Conservation (phyloP, 2,888 invertebrate species). For the Malachius bipustulatus region DNA sequence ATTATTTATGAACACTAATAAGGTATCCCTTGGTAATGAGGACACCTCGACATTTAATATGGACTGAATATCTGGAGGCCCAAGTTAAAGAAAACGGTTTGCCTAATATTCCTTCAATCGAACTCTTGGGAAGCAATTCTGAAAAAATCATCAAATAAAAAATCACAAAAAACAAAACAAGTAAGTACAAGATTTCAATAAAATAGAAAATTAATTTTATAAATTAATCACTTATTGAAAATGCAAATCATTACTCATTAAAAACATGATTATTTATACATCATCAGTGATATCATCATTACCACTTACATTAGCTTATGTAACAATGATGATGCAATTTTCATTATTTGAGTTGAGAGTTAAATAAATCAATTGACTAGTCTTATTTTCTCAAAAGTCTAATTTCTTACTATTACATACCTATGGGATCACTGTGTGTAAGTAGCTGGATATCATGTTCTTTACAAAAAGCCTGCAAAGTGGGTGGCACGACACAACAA, state of each 20-base stretch:
- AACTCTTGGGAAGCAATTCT: constrained; percentile 46
- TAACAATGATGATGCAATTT: too few species aligned
- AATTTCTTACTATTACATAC: constrained; percentile 46
- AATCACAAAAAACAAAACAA: too few species aligned
- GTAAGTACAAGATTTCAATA: too few species aligned
- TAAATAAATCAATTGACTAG: too few species aligned
- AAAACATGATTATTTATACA: too few species aligned
- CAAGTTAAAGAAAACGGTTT: constrained; percentile 48
- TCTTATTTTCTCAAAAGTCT: constrained; percentile 6
- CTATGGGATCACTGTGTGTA: constrained; percentile 89
- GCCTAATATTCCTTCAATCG: constrained; percentile 46
- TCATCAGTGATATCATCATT: too few species aligned
- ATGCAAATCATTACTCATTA: too few species aligned
- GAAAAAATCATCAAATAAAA: too few species aligned
- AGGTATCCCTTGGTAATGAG: constrained; percentile 85
- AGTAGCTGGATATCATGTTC: constrained; percentile 84
- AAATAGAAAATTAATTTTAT: too few species aligned
- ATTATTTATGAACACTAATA: constrained; percentile 33
- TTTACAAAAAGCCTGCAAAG: constrained; percentile 79
- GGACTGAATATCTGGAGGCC: constrained; percentile 77
- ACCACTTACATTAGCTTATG: too few species aligned
- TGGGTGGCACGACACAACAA: constrained; percentile 89
- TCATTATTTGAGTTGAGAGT: too few species aligned
- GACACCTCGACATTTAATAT: constrained; percentile 84
- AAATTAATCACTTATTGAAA: too few species aligned